Evolutionary conservation across 2,113 vertebrate species (phyloP).

Genomic region (Cyanoderma ruficeps): DNA sequence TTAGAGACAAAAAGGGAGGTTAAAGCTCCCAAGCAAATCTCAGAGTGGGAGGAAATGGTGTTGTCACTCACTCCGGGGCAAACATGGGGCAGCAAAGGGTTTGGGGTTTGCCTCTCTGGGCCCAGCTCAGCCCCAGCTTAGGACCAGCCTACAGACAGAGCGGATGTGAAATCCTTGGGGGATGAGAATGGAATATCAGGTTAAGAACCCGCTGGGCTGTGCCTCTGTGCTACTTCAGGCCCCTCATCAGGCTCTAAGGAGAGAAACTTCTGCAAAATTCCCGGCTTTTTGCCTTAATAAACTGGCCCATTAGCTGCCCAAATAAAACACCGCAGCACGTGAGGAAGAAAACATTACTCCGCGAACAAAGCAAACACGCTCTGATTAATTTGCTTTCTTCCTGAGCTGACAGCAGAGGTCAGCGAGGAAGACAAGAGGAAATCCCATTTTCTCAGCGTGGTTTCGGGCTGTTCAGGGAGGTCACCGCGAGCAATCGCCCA

Average conservation of each 20-base stretch:
- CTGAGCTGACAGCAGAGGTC: neutral
- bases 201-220: neutral
- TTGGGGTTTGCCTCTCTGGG: neutral
- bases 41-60: neutral
- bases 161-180: neutral
- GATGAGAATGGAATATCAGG: neutral
- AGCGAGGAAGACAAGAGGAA: neutral
- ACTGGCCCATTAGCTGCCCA: neutral
- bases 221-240: neutral
- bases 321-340: neutral
- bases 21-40: neutral
- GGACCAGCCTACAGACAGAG: neutral
- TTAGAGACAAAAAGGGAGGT: neutral
- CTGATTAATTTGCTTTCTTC: neutral
- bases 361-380: neutral
- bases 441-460: neutral
- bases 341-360: neutral
- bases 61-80: neutral
- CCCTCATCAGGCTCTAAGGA: accelerated
- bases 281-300: neutral
- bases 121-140: neutral
- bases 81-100: neutral
- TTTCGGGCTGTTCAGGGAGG: neutral
- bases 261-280: neutral
- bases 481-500: neutral